A percentile compares a stretch with the other conserved stretches of the same genome.
phyloP scores from a whole-genome alignment of 1,140 invertebrate genomes.

The Sipha flava region DNA sequence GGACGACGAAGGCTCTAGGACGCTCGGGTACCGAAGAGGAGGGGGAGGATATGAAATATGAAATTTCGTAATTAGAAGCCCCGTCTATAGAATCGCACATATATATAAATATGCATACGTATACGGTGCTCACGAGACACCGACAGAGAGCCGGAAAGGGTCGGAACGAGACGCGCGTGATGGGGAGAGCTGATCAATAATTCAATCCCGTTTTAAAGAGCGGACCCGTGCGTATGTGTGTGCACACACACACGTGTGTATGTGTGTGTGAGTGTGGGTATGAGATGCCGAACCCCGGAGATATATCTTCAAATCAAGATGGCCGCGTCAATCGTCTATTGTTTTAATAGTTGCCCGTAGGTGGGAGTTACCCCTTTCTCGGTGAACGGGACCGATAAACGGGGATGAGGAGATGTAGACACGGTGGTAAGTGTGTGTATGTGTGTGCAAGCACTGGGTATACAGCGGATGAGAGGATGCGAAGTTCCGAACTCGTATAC shows the following conservation, averaged over 20 bases:
- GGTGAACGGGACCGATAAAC: background rate
- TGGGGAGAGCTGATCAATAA: constrained; percentile 24
- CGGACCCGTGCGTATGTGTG: background rate
- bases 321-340: constrained; percentile 36
- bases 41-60: constrained; percentile 29
- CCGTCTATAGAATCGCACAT: background rate
- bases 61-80: constrained; percentile 32
- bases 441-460: background rate
- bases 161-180: background rate
- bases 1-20: constrained; percentile 7
- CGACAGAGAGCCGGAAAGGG: background rate
- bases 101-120: background rate
- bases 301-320: constrained; percentile 36
- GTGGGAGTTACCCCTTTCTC: constrained; percentile 24
- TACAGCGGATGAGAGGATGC: background rate
- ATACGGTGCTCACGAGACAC: background rate
- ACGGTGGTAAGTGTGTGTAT: background rate
- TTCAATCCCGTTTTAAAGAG: constrained; percentile 30
- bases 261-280: background rate
- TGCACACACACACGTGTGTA: background rate
- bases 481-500: constrained; percentile 16
- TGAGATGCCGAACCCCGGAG: constrained; percentile 30
- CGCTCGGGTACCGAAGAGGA: background rate
- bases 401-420: background rate
- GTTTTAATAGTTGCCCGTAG: constrained; percentile 34